phyloP scores from a whole-genome alignment of 1,140 invertebrate species.

The Oryctes rhinoceros region DNA sequence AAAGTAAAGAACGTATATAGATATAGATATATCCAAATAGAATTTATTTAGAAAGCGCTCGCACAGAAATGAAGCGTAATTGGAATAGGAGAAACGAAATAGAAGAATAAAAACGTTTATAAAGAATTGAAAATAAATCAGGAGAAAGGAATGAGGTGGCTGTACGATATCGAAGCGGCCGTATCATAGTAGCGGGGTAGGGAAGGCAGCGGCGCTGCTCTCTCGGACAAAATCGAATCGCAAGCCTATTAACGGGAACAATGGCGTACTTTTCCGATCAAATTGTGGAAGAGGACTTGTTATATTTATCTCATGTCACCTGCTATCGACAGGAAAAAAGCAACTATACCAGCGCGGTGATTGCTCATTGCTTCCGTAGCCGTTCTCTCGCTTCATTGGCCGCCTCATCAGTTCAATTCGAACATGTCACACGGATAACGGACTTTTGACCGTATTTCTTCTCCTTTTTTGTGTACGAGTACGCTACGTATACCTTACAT shows the following conservation, averaged over 20 bases:
- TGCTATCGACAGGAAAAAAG: constrained; percentile 31
- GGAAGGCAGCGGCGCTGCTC: neutral
- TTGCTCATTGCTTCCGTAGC: constrained; percentile 7
- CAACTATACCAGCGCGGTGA: neutral
- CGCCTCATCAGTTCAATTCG: constrained; percentile 27
- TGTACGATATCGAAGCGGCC: neutral
- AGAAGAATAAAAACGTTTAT: neutral
- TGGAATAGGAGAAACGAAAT: constrained; percentile 8
- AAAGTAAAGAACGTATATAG: too few species aligned
- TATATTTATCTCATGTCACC: constrained; percentile 35
- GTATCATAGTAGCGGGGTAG: neutral
- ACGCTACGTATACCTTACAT: neutral
- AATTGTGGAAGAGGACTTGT: constrained; percentile 26
- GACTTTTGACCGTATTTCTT: neutral
- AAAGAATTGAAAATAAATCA: constrained; percentile 34
- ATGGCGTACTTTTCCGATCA: constrained; percentile 35
- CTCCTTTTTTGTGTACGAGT: neutral
- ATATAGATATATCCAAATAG: too few species aligned
- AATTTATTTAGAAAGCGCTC: too few species aligned
- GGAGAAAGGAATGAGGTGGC: neutral
- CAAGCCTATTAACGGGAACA: constrained; percentile 31
- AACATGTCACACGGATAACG: constrained; percentile 25
- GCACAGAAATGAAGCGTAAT: neutral
- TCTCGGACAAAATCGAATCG: constrained; percentile 17
- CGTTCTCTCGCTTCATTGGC: constrained; percentile 5